Percentiles rank a stretch among this genome's conserved stretches.
These are phyloP conservation scores for Clarias magur DNA, from an alignment of 2,113 vertebrate species.

Conservation along the genomic window DNA sequence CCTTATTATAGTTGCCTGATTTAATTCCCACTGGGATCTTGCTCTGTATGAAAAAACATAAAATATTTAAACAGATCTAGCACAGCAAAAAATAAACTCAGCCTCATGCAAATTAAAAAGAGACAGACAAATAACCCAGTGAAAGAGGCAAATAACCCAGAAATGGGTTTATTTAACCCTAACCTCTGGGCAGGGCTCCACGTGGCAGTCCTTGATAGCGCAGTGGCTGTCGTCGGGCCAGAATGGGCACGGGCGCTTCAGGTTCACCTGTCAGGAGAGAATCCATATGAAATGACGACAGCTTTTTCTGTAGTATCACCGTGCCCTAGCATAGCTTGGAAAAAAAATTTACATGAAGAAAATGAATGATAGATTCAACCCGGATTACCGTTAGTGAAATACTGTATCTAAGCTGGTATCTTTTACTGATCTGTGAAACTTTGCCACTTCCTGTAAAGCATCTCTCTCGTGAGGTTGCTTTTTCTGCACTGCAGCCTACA, in stretches of 20 bases:
- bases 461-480: not conserved
- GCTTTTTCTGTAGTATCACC: not conserved
- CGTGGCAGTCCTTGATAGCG: slow-evolving; percentile 95
- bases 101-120: not conserved
- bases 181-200: slow-evolving; percentile 95
- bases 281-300: not conserved
- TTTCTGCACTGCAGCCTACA: not conserved
- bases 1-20: slow-evolving; percentile 93
- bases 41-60: slow-evolving; percentile 74
- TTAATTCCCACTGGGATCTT: slow-evolving; percentile 94
- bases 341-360: not conserved
- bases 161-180: slow-evolving; percentile 51
- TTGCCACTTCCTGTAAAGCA: slow-evolving; percentile 3
- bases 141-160: not conserved
- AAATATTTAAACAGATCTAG: not conserved
- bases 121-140: not conserved
- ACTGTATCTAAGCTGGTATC: not conserved
- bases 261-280: slow-evolving; percentile 80
- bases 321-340: not conserved
- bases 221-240: slow-evolving; percentile 94
- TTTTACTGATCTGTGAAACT: not conserved
- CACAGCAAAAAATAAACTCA: not conserved
- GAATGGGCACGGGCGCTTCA: slow-evolving; percentile 94
- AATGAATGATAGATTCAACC: not conserved
- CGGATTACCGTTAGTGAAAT: not conserved